These are phyloP conservation scores for Notothenia rossii DNA, from an alignment of 2,113 vertebrate genomes.

Conservation along the genomic window DNA sequence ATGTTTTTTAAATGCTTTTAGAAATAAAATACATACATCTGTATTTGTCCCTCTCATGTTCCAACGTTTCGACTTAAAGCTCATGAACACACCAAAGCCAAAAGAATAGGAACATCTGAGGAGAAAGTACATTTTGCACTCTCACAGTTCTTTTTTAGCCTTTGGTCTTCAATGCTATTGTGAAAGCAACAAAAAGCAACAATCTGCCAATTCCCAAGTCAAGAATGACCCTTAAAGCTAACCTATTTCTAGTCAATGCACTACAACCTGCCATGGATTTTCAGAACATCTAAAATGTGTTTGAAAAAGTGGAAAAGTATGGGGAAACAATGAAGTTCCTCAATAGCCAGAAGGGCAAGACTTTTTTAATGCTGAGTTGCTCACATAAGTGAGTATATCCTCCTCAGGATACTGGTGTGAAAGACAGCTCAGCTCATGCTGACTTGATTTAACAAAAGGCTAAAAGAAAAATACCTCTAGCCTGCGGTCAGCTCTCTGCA, in stretches of 20 bases:
- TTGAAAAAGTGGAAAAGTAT: slow-evolving; percentile 18
- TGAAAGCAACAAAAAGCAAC: background rate
- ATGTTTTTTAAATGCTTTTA: too few relatives aligned
- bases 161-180: background rate
- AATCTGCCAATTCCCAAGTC: background rate
- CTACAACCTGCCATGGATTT: background rate
- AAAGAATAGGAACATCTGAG: too few relatives aligned
- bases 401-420: slow-evolving; percentile 23
- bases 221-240: background rate
- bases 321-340: slow-evolving; percentile 6
- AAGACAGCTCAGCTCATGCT: slow-evolving; percentile 29
- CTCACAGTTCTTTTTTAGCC: background rate
- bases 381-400: slow-evolving; percentile 24
- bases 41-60: too few relatives aligned
- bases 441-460: slow-evolving; percentile 43
- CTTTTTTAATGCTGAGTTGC: slow-evolving; percentile 20
- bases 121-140: too few relatives aligned
- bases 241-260: background rate
- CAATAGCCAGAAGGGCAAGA: slow-evolving; percentile 11
- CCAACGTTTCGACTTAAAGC: too few relatives aligned
- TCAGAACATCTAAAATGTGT: background rate
- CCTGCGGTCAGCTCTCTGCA: slow-evolving; percentile 92
- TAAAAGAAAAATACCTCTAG: slow-evolving; percentile 84
- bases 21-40: too few relatives aligned
- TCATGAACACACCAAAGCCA: too few relatives aligned